phyloP scores from a whole-genome alignment of 2,888 invertebrate species.

The Ichneumon xanthorius region DNA sequence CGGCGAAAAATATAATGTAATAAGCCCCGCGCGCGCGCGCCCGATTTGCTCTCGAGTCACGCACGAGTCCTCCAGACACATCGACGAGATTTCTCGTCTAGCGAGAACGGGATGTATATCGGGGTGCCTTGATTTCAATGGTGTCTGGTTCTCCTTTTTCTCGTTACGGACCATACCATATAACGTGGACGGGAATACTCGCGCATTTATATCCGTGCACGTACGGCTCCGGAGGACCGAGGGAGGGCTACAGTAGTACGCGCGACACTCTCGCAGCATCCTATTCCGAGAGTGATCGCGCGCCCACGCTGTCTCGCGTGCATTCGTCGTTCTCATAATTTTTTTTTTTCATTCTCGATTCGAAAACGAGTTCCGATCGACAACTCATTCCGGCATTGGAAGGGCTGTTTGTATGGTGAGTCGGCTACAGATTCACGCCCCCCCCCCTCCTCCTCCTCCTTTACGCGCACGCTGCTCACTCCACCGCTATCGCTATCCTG shows the following conservation, averaged over 20 bases:
- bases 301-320: conserved; percentile 65
- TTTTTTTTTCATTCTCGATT: conserved; percentile 49
- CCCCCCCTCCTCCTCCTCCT: conserved; percentile 19
- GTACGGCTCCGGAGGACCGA: neutral
- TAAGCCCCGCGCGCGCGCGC: neutral
- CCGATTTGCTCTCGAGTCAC: neutral
- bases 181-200: conserved; percentile 3
- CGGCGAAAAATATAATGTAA: neutral
- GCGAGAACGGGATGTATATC: conserved; percentile 46
- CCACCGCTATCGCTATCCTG: conserved; percentile 11
- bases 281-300: conserved; percentile 43
- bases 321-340: conserved; percentile 50
- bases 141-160: conserved; percentile 49
- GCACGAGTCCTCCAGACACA: conserved; percentile 22
- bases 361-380: conserved; percentile 76
- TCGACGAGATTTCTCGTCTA: conserved; percentile 48
- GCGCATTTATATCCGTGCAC: conserved; percentile 10
- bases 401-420: conserved; percentile 21
- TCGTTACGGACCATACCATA: conserved; percentile 16
- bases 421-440: conserved; percentile 65
- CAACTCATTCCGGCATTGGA: conserved; percentile 70
- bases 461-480: conserved; percentile 44
- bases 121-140: conserved; percentile 59
- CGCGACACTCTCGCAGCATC: conserved; percentile 38
- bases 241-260: conserved; percentile 4